These are phyloP conservation scores for Mastomys natalensis DNA, from an alignment of 2,113 vertebrate genomes.

Conservation along the genomic window DNA sequence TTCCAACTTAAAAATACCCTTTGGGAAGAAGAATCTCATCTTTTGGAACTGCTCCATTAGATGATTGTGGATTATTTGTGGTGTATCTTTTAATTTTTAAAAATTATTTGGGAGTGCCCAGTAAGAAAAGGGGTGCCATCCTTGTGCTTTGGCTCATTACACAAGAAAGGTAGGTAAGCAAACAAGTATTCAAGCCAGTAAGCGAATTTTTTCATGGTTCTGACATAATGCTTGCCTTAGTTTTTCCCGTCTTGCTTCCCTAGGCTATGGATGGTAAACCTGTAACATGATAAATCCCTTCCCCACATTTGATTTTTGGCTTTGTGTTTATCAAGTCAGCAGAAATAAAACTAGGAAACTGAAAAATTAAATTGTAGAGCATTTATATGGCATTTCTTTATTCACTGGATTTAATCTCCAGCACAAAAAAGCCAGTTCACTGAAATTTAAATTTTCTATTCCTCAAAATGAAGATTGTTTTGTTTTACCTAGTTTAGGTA, in stretches of 20 bases:
- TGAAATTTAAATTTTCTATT: background rate
- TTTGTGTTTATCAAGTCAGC: background rate
- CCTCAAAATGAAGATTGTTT: background rate
- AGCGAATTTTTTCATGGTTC: too few relatives aligned
- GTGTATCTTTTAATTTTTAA: background rate
- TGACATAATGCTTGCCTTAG: background rate
- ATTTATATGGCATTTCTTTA: background rate
- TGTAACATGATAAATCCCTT: background rate
- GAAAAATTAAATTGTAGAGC: background rate
- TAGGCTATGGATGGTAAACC: too few relatives aligned
- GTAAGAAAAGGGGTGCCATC: too few relatives aligned
- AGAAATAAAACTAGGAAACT: background rate
- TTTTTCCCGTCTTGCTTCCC: background rate
- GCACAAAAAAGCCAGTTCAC: background rate
- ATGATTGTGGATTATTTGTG: background rate
- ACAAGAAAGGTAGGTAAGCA: background rate
- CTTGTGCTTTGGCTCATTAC: background rate
- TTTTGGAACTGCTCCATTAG: too few relatives aligned
- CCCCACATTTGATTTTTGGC: background rate
- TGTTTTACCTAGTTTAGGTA: background rate
- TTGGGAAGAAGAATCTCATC: background rate
- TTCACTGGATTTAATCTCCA: background rate
- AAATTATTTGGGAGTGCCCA: background rate
- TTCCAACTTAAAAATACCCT: background rate
- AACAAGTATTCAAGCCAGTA: background rate